Base-by-base conservation (phyloP, 2,797 vertebrate genomes). In the Xyrichtys novacula region DNA sequence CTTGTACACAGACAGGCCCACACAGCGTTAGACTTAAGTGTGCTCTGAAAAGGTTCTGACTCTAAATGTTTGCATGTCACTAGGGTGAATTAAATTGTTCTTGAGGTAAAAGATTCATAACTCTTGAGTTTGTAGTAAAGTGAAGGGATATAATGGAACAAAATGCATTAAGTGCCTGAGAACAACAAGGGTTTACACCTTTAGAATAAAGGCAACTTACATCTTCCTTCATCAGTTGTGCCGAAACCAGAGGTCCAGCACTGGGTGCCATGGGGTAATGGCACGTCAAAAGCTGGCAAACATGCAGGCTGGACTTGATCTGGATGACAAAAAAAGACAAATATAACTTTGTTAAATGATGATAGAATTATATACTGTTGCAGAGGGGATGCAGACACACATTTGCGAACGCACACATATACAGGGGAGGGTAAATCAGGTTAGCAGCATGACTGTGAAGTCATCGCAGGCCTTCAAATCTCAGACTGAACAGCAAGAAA, bases 171-270 rank as follows among this genome's bases (percentile, higher is more conserved):
- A n/a, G n/a, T n/a, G n/a, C n/a, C n/a, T n/a, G n/a, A n/a, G n/a
- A n/a, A n/a, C n/a, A 31, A 31, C 31, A 31, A 31, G 1, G 11
- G 31, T 31, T 31, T 7, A 31, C 32, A 34, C 14, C 32, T 34
- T 34, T 34, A 12, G 2, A 10, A 32, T 8, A 3, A 32, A 32
- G 32, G 3, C 7, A 32, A 17, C 74, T 67, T 81, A 94, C 94
- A 66, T 75, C 78, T 58, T 42, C 61, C 34, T 20, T 56, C 44
- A 0, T 38, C 9, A 22, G 90, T 93, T 44, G 76, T 95, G 63
- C 97, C 97, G 62, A 97, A 98, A 56, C 97, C 97, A 0, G 96
- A 94, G 71, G 94, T 97, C 94, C 94, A 96, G 88, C 97, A 98
- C 17, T 59, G 71, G 38, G 89, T 83, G 54, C 91, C 92, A 0